Evolutionary conservation across 2,113 vertebrate genomes (phyloP).

Genomic region (Catagonus wagneri): DNA sequence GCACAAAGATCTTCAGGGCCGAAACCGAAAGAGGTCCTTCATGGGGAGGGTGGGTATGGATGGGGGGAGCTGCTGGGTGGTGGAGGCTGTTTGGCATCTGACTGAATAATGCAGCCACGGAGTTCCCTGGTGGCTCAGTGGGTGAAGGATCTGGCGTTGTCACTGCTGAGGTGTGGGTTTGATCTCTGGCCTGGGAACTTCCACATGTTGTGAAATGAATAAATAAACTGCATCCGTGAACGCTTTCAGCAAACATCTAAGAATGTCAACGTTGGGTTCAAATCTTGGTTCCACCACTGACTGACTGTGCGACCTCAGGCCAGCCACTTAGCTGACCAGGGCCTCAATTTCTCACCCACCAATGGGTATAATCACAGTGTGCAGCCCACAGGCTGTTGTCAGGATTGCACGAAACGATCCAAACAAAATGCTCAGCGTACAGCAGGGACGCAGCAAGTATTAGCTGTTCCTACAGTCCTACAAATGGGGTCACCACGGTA

Average conservation of each 20-base stretch:
- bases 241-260: not conserved
- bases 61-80: fast-evolving
- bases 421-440: too few species aligned
- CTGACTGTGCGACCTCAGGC: fast-evolving
- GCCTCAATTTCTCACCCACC: not conserved
- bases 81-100: fast-evolving
- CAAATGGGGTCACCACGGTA: fast-evolving
- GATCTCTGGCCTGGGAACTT: too few species aligned
- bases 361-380: fast-evolving
- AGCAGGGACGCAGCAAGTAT: too few species aligned
- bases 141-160: too few species aligned
- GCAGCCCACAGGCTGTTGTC: not conserved
- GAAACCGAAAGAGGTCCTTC: not conserved
- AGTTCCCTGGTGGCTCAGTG: too few species aligned
- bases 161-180: too few species aligned
- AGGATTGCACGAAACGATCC: fast-evolving
- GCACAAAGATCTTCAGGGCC: fast-evolving
- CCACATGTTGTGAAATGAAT: too few species aligned
- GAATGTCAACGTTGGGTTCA: not conserved
- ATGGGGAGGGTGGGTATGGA: fast-evolving
- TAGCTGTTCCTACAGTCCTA: fast-evolving
- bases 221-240: too few species aligned
- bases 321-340: too few species aligned
- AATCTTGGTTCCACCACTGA: not conserved
- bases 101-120: not conserved